Conservation (phyloP, 2,113 vertebrate genomes). For the Castor canadensis region DNA sequence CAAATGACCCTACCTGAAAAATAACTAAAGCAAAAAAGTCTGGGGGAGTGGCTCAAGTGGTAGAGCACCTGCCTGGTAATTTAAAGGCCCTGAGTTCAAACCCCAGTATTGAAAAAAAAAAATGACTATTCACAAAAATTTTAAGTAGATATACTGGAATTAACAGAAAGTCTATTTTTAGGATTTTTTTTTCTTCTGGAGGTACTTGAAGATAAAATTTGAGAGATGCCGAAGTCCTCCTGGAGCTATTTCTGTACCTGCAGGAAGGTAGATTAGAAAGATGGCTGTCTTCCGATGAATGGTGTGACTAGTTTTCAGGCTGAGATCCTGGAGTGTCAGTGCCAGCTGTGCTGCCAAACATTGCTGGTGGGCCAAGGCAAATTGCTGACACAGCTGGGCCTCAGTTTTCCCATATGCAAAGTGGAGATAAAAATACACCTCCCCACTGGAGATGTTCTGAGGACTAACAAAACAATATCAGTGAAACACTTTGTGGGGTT, state of each 20-base stretch:
- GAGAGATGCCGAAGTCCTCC: constrained; percentile 41
- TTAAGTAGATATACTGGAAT: constrained; percentile 63
- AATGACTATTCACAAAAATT: constrained; percentile 8
- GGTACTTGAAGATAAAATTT: constrained; percentile 66
- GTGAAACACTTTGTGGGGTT: constrained; percentile 51
- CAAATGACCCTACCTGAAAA: no score
- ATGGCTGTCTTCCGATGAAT: neutral
- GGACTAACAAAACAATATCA: constrained; percentile 68
- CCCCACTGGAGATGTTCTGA: constrained; percentile 28
- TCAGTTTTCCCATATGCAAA: constrained; percentile 76
- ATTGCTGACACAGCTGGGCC: constrained; percentile 36
- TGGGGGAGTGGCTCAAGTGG: no score
- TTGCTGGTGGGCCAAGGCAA: neutral
- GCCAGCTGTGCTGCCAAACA: constrained; percentile 20
- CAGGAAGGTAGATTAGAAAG: constrained; percentile 66
- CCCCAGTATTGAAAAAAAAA: no score
- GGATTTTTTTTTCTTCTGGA: constrained; percentile 23
- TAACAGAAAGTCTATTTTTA: constrained; percentile 70
- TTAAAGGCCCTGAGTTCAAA: no score
- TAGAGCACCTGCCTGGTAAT: no score
- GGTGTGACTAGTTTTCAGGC: neutral
- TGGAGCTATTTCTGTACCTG: constrained; percentile 63
- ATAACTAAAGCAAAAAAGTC: no score
- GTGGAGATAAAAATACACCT: constrained; percentile 72
- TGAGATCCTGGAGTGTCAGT: neutral